Conservation (phyloP, 2,888 invertebrate genomes). For the Nomada fabriciana region DNA sequence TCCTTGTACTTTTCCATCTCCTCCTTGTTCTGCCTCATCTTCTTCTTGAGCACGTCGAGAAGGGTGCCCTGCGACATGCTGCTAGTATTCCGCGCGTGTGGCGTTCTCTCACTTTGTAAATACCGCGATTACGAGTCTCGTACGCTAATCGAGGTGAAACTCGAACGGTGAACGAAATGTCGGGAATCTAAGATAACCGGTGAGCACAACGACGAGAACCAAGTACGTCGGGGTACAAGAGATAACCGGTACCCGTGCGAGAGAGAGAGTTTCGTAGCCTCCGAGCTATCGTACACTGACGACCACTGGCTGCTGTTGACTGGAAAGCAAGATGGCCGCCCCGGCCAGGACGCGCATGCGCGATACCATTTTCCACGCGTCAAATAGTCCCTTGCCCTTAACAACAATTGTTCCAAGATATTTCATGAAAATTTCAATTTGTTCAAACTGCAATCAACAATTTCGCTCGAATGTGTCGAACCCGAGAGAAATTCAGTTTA, state of each 20-base stretch:
- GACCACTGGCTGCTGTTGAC: constrained; percentile 78
- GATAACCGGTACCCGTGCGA: constrained; percentile 60
- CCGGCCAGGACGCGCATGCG: constrained; percentile 76
- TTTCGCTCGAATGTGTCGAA: neutral
- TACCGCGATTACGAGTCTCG: constrained; percentile 49
- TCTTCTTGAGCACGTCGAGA: constrained; percentile 99
- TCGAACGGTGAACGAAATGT: constrained; percentile 7
- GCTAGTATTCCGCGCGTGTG: constrained; percentile 53
- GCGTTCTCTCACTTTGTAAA: constrained; percentile 51
- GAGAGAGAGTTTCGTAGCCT: constrained; percentile 62
- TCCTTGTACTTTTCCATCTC: constrained; percentile 99
- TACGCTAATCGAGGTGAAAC: constrained; percentile 23
- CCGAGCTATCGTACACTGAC: constrained; percentile 76
- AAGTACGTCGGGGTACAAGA: constrained; percentile 41
- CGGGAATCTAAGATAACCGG: constrained; percentile 17
- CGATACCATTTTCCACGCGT: constrained; percentile 51
- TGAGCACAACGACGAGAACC: constrained; percentile 40
- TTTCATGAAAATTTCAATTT: neutral
- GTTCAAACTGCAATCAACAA: neutral
- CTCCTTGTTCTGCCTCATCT: constrained; percentile 99
- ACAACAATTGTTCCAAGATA: neutral
- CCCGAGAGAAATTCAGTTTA: neutral
- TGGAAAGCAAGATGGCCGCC: constrained; percentile 80
- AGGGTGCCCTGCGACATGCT: constrained; percentile 96
- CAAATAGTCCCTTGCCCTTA: constrained; percentile 72